Evolutionary conservation across 1,140 invertebrate genomes (phyloP), one percentile per base, ranked within the genome.

Genomic region (Aphaenogaster floridana): DNA sequence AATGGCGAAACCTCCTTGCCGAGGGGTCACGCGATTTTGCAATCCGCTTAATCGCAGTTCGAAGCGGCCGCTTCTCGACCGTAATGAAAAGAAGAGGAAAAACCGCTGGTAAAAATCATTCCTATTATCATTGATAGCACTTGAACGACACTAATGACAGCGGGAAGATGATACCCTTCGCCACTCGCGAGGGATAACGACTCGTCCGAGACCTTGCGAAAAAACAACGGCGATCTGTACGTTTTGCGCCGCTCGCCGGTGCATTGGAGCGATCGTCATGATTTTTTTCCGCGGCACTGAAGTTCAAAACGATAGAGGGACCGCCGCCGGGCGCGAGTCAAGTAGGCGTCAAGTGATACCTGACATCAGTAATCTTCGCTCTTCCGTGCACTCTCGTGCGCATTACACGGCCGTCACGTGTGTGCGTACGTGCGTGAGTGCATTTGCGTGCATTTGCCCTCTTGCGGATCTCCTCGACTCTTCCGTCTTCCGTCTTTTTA

Each of bases 271-370:
- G 45, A 45, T 15, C 34, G 28, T 64, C 17, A 6, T 39, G 13
- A 11, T 15, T 54, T 28, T 15, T 28, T 17, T 39, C 15, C 28
- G 4, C 15, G 68, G 66, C 42, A 54, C 28, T 52, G 13, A 17
- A 39, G 77, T 52, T 66, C 34, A 17, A 69, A 84, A 83, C 42
- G 66, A 71, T 36, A 34, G 17, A 28, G 48, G 45, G 4, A 87
- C 64, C 34, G 68, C 79, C 28, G 36, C 34, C 17, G 17, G 57
- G 36, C 36, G 61, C 64, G 42, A 78, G 71, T 63, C 81, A 36
- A 36, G 50, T 36, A 84, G 72, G 64, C 64, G 72, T 69, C 45
- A 50, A 78, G 50, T 59, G 66, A 84, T 87, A 52, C 72, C 87
- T 64, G 36, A 48, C 48, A 78, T 89, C 66, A 87, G 78, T 54